Percentiles rank a stretch among this genome's conserved stretches.
Evolutionary conservation across 2,888 invertebrate genomes (phyloP).

Genomic region (Calameuta idolon): DNA sequence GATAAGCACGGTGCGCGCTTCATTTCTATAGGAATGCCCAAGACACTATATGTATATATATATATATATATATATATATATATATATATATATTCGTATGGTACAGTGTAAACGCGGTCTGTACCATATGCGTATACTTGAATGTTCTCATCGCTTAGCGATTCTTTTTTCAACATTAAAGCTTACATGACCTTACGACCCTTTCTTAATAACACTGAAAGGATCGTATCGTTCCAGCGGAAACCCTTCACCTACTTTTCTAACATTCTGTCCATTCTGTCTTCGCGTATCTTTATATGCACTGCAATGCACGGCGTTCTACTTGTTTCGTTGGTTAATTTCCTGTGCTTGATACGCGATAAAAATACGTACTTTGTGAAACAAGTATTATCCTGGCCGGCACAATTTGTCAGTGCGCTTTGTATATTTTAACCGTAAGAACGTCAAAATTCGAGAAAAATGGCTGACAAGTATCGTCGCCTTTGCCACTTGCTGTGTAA

Average conservation of each 20-base stretch:
- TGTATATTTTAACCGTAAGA: neutral
- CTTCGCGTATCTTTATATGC: neutral
- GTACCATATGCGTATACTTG: neutral
- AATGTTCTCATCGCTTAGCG: neutral
- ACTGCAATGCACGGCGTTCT: neutral
- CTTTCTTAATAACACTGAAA: neutral
- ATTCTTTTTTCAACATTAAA: too few relatives aligned
- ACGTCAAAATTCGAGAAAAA: neutral
- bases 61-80: neutral
- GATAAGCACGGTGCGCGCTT: neutral
- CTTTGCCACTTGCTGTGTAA: neutral
- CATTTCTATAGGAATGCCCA: neutral
- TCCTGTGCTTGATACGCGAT: neutral
- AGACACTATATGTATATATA: neutral
- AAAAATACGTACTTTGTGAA: neutral
- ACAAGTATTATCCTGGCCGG: neutral
- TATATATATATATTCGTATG: neutral
- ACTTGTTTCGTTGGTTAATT: neutral
- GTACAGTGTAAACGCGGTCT: neutral
- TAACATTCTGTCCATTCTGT: neutral
- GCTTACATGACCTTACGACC: neutral
- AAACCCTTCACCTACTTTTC: slow-evolving; percentile 41
- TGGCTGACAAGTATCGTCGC: neutral
- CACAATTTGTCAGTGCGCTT: neutral
- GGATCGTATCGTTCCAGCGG: neutral